Percentiles rank a stretch among this genome's conserved stretches.
These are phyloP conservation scores for Nerophis ophidion DNA, from an alignment of 2,113 vertebrate species.

Conservation along the genomic window DNA sequence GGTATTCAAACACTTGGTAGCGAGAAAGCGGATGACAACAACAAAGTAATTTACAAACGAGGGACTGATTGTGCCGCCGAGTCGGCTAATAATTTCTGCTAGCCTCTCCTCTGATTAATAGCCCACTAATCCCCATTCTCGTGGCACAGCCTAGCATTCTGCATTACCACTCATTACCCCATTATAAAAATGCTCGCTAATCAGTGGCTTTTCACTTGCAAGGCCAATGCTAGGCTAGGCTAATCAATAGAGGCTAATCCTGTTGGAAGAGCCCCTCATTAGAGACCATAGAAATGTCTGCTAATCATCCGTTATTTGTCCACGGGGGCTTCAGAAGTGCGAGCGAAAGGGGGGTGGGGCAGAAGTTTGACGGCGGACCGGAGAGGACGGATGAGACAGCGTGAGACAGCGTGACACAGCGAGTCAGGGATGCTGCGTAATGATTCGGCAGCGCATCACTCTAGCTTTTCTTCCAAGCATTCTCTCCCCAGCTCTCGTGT, in stretches of 20 bases:
- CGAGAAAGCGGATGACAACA: conserved; percentile 5
- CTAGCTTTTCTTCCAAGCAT: conserved; percentile 8
- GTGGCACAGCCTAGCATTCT: conserved; percentile 46
- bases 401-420: conserved; percentile 42
- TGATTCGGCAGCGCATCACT: conserved; percentile 55
- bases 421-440: conserved; percentile 36
- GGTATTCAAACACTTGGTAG: conserved; percentile 14
- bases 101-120: conserved; percentile 64
- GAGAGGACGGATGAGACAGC: conserved; percentile 36
- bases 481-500: background rate
- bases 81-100: conserved; percentile 48
- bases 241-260: conserved; percentile 69
- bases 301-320: conserved; percentile 71
- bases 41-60: conserved; percentile 44
- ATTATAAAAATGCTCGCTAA: conserved; percentile 65
- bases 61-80: conserved; percentile 44
- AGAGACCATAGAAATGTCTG: conserved; percentile 61
- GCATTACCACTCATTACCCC: conserved; percentile 60
- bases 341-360: background rate
- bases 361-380: conserved; percentile 35
- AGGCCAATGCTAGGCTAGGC: conserved; percentile 58
- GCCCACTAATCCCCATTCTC: conserved; percentile 66
- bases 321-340: conserved; percentile 39
- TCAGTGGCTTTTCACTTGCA: conserved; percentile 48
- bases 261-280: conserved; percentile 63